Evolutionary conservation across 2,888 invertebrate species (phyloP), one percentile per base, ranked within the genome.

Genomic region (Dryococelus australis): DNA sequence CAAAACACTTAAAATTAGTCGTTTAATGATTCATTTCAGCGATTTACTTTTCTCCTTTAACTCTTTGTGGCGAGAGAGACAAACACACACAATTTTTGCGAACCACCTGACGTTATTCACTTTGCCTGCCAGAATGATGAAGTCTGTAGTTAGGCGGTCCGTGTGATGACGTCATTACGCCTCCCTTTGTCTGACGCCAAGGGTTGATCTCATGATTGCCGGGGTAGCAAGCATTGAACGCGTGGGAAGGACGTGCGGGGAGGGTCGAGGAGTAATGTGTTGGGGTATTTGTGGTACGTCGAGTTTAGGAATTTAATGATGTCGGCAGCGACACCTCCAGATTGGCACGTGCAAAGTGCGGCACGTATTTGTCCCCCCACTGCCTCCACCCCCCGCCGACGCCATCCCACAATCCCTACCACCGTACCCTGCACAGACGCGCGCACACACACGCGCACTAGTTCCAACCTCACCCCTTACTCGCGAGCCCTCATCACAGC

Each of bases 201-300:
- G 65, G 65, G 65, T 65, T 65, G 65, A 65, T 65, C 65, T 65
- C 65, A n/a, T 65, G 65, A 65, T 65, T 65, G 65, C 65, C 65
- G 65, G 24, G 65, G 65, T n/a, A n/a, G 65, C 2, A n/a, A n/a
- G 24, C 65, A 65, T 65, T 65, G 65, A 51, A 8, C n/a, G 65
- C 6, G 10, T 24, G 24, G 8, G 24, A n/a, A 65, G 13, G 24
- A 20, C 65, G 65, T n/a, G n/a, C 13, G 65, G 65, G 65, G n/a
- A 24, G 47, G 47, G 47, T 47, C 47, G 47, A n/a, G 65, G 65
- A 65, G 65, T 65, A 65, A 65, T 65, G 65, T 83, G 83, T 83
- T 28, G 83, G 83, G 83, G 83, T 83, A 83, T 83, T 83, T 83
- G 83, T 83, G 83, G 83, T 83, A 83, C 83, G 83, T 83, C 83